Percentiles rank a stretch among this genome's conserved stretches.
phyloP scores from a whole-genome alignment of 2,113 vertebrate species.

The Corythoichthys intestinalis region DNA sequence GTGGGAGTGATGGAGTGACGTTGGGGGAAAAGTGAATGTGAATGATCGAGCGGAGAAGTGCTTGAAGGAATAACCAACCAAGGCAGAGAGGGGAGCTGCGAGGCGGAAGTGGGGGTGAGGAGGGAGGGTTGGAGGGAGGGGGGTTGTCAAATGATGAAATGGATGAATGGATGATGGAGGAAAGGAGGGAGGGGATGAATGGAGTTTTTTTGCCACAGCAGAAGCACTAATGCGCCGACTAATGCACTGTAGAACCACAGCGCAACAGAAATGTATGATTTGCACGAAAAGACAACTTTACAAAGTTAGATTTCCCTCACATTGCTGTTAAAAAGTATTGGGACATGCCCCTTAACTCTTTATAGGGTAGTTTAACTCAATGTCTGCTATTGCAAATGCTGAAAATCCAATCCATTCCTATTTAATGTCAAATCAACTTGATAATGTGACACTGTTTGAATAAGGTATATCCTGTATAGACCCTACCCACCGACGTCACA shows the following conservation, averaged over 20 bases:
- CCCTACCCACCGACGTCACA: too few relatives aligned
- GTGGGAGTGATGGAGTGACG: conserved; percentile 37
- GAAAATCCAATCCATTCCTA: too few relatives aligned
- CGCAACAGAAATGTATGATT: conserved; percentile 13
- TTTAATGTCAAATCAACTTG: too few relatives aligned
- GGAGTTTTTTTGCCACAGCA: conserved; percentile 4
- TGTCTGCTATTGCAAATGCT: too few relatives aligned
- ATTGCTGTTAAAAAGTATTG: not conserved
- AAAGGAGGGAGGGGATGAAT: conserved; percentile 9
- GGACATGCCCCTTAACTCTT: not conserved
- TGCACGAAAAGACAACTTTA: conserved; percentile 7
- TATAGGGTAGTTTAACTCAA: too few relatives aligned
- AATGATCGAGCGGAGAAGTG: conserved; percentile 4
- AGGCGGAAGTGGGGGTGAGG: conserved; percentile 10
- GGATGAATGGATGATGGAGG: conserved; percentile 14
- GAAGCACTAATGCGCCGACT: conserved; percentile 32
- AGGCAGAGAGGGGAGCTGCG: conserved; percentile 12
- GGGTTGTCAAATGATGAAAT: conserved; percentile 29
- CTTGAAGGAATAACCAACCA: conserved; percentile 20
- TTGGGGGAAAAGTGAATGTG: not conserved
- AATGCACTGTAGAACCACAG: conserved; percentile 22
- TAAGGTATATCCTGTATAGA: too few relatives aligned
- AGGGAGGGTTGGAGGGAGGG: conserved; percentile 18
- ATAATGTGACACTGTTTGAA: too few relatives aligned
- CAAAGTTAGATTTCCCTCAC: not conserved